Evolutionary conservation across 2,888 invertebrate genomes (phyloP), one percentile per base, ranked within the genome.

Genomic region (Drosophila multiciliata): DNA sequence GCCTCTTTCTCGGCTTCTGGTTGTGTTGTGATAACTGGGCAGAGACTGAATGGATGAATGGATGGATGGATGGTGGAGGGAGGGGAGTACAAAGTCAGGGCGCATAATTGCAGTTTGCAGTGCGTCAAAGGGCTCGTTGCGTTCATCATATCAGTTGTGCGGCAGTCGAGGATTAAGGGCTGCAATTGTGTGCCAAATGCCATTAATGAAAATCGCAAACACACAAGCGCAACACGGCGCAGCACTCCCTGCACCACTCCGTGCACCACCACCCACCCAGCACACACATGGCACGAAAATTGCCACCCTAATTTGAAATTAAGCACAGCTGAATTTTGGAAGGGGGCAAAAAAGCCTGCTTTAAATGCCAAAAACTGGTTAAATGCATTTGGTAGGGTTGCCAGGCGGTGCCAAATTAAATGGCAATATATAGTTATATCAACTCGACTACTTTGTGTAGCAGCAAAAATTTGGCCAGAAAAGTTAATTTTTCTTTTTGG

Each of bases 161-260:
- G n/a, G 38, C 33, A 45, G 55, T 8, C 8, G 38, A 17, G 38
- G 3, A 17, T 36, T 38, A 64, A 52, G 65, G 71, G 78, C 52
- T 82, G 87, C 78, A 80, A 67, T 75, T 82, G 74, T 73, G 74
- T 75, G 75, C 82, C 76, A 80, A 87, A 87, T 87, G 82, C 73
- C 72, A 78, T 87, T 87, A 88, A 87, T 88, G 88, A 82, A 83
- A 84, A 88, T 88, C 78, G 68, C 87, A 86, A 82, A 82, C 80
- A 85, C 26, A 23, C 35, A 35, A 35, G 45, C 23, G 15, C 67
- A 63, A 59, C 40, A 69, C 52, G 26, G 38, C 40, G 23, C 62
- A 57, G 7, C 20, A 45, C 12, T 5, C 5, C 45, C 12, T 3
- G 20, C 67, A 63, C 61, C 49, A 72, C 52, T 26, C 0, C 29